Evolutionary conservation across 2,113 vertebrate species (phyloP).

Genomic region (Ictalurus punctatus): DNA sequence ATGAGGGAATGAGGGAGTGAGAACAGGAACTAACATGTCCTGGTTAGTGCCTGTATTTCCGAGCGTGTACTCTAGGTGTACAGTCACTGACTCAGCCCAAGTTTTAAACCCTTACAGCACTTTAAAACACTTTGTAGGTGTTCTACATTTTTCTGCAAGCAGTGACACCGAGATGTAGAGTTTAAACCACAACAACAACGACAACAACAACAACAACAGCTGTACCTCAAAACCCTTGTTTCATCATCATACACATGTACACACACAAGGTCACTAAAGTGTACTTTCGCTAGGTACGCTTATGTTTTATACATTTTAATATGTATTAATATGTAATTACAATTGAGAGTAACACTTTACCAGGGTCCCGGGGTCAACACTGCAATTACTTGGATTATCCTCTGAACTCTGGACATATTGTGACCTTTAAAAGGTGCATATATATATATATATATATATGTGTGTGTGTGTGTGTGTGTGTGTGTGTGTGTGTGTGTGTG

Average conservation of each 20-base stretch:
- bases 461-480: no score
- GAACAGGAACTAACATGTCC: background rate
- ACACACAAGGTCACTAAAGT: background rate
- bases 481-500: no score
- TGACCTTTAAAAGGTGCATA: no score
- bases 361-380: background rate
- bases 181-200: background rate
- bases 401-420: no score
- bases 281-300: background rate
- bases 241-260: background rate
- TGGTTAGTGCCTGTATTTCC: background rate
- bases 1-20: background rate
- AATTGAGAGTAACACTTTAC: background rate
- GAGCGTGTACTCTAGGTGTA: background rate
- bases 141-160: background rate
- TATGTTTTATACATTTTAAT: background rate
- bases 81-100: background rate
- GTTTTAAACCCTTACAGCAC: background rate
- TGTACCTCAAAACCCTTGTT: background rate
- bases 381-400: no score
- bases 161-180: background rate
- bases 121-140: background rate
- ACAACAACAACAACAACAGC: background rate
- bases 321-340: background rate
- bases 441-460: no score